These are phyloP conservation scores for Tenualosa ilisha DNA, from an alignment of 2,797 vertebrate genomes.

Conservation along the genomic window DNA sequence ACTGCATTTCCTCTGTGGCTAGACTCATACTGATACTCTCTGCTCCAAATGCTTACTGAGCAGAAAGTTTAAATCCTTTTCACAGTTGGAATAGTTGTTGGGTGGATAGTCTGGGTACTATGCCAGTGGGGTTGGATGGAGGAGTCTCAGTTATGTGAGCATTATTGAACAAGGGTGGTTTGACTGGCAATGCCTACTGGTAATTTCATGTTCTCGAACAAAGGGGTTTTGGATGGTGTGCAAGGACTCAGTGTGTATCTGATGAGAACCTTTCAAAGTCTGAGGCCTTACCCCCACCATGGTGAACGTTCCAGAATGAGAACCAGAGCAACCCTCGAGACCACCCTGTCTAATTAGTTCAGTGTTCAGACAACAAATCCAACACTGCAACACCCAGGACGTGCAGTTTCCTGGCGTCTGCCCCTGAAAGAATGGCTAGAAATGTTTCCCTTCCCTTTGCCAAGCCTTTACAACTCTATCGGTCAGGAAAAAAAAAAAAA, in stretches of 20 bases:
- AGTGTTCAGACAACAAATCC: neutral
- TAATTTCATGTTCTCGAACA: neutral
- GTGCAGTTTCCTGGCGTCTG: neutral
- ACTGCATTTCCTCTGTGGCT: conserved; percentile 4
- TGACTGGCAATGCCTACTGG: neutral
- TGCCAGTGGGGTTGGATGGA: neutral
- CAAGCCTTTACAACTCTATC: neutral
- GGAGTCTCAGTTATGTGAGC: neutral
- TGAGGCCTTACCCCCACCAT: neutral
- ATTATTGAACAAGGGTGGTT: neutral
- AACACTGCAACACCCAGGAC: neutral
- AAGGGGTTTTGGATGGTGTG: neutral
- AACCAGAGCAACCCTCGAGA: neutral
- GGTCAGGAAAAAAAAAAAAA: neutral
- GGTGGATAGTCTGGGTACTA: neutral
- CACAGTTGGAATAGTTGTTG: neutral
- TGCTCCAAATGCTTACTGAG: neutral
- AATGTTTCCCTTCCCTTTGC: neutral
- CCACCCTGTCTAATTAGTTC: neutral
- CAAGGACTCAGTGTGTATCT: neutral
- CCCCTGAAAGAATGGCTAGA: neutral
- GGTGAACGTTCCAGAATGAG: neutral
- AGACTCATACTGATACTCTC: neutral
- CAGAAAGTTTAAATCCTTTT: neutral
- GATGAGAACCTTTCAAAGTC: neutral